phyloP scores from a whole-genome alignment of 2,113 vertebrate species.

The crab-eating macaque (Macaca fascicularis) region T2T-MFA8v1.1 NC_088391.1:10289001-10289500 shows the following conservation, averaged over 20 bases:
- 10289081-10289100: too few species aligned
- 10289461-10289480: not conserved
- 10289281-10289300: not conserved
- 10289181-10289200: not conserved
- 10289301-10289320: not conserved
- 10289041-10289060: too few species aligned
- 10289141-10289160: too few species aligned
- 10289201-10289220: not conserved
- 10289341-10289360: not conserved
- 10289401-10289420: not conserved
- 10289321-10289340: not conserved
- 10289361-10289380: not conserved
- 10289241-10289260: not conserved
- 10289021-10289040: too few species aligned
- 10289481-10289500: not conserved
- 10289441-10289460: not conserved
- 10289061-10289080: too few species aligned
- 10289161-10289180: not conserved
- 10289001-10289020: too few species aligned
- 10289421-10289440: not conserved
- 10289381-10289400: not conserved
- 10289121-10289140: too few species aligned
- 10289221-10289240: not conserved
- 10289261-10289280: not conserved
- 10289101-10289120: too few species aligned